Evolutionary conservation across 2,888 invertebrate species (phyloP).

Genomic region (Crossocerus cetratus): DNA sequence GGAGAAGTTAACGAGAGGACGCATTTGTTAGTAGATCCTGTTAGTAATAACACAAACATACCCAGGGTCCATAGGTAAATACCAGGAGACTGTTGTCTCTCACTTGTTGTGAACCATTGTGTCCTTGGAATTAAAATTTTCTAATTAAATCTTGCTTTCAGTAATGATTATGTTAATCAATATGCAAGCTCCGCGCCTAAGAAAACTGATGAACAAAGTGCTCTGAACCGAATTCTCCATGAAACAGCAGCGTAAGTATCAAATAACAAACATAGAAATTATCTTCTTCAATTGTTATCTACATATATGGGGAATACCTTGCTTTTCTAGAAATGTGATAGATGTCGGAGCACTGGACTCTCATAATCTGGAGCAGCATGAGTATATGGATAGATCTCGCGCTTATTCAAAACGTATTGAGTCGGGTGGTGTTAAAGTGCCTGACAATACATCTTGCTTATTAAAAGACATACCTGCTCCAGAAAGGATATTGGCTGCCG

Average conservation of each 20-base stretch:
- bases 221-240: slow-evolving; percentile 91
- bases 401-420: slow-evolving; percentile 75
- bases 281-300: no score
- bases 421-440: slow-evolving; percentile 76
- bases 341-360: slow-evolving; percentile 95
- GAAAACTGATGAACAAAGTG: slow-evolving; percentile 94
- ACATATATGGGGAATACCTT: neutral
- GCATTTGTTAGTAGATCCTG: slow-evolving; percentile 87
- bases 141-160: slow-evolving; percentile 66
- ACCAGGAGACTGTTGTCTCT: neutral
- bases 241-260: slow-evolving; percentile 90
- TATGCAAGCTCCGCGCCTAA: slow-evolving; percentile 83
- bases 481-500: slow-evolving; percentile 82
- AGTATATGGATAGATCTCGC: slow-evolving; percentile 84
- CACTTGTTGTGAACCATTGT: neutral
- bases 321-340: slow-evolving; percentile 87
- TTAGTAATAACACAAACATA: slow-evolving; percentile 85
- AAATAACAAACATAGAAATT: neutral
- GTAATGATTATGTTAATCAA: slow-evolving; percentile 82
- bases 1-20: slow-evolving; percentile 87
- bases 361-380: slow-evolving; percentile 92
- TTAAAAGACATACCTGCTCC: slow-evolving; percentile 87
- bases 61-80: slow-evolving; percentile 82
- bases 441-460: slow-evolving; percentile 78
- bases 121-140: no score